These are phyloP conservation scores for Agrilus cyanescens DNA, from an alignment of 2,888 invertebrate genomes.

Conservation along the genomic window DNA sequence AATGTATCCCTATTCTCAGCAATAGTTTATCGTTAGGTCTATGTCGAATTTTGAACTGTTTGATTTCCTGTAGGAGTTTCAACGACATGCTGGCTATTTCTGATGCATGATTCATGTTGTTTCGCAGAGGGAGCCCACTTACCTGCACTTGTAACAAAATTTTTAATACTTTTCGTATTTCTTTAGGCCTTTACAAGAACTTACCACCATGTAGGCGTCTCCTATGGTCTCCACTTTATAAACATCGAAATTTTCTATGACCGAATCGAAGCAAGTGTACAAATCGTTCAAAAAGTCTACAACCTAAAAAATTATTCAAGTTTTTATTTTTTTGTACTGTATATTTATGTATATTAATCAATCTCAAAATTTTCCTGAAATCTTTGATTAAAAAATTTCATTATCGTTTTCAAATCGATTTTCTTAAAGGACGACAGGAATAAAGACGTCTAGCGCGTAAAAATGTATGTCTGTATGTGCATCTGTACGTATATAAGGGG, in stretches of 20 bases:
- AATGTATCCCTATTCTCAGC: constrained; percentile 83
- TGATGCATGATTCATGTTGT: constrained; percentile 80
- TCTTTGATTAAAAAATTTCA: not conserved
- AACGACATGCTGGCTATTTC: constrained; percentile 92
- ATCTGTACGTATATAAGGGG: not conserved
- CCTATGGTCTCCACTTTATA: constrained; percentile 92
- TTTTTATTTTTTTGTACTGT: too few species aligned
- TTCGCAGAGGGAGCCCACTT: constrained; percentile 78
- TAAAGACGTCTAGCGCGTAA: too few species aligned
- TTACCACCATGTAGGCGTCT: constrained; percentile 86
- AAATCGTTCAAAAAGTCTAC: constrained; percentile 88
- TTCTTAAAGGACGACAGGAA: not conserved
- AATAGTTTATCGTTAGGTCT: constrained; percentile 72
- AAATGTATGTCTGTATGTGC: too few species aligned
- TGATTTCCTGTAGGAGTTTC: constrained; percentile 69
- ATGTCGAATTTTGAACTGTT: constrained; percentile 80
- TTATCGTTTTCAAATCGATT: not conserved
- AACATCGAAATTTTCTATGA: constrained; percentile 83
- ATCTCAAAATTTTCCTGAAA: not conserved
- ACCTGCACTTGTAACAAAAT: constrained; percentile 39
- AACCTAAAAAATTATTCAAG: constrained; percentile 54
- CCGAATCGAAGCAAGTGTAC: constrained; percentile 90
- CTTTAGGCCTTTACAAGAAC: constrained; percentile 23
- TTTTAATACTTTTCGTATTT: not conserved
- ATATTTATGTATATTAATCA: too few species aligned